phyloP scores from a whole-genome alignment of 1,140 invertebrate genomes.

The Eupristina koningsbergeri region DNA sequence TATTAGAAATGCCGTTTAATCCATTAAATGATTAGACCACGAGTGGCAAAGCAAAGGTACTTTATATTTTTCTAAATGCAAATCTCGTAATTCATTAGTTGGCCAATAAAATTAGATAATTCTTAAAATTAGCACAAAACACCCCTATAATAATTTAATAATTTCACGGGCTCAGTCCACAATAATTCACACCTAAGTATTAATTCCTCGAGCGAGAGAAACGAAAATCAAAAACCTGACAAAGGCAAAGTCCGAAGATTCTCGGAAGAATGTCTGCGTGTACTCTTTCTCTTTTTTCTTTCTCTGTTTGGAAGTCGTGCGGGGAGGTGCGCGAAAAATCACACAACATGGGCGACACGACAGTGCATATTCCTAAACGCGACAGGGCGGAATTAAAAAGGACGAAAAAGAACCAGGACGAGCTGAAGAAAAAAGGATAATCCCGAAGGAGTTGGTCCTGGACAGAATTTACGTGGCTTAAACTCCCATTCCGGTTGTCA shows the following conservation, averaged over 20 bases:
- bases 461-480: not conserved
- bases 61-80: not conserved
- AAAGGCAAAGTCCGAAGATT: slow-evolving; percentile 15
- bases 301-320: not conserved
- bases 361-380: not conserved
- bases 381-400: not conserved
- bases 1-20: not conserved
- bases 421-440: not conserved
- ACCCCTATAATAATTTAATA: not conserved
- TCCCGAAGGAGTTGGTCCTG: not conserved
- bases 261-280: slow-evolving; percentile 18
- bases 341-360: not conserved
- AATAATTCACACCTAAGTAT: slow-evolving; percentile 4
- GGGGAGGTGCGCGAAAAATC: slow-evolving; percentile 31
- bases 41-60: too few species aligned
- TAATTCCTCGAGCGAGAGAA: slow-evolving; percentile 3
- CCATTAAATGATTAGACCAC: not conserved
- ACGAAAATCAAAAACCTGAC: slow-evolving; percentile 26
- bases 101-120: not conserved
- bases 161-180: not conserved
- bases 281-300: not conserved
- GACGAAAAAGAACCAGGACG: not conserved
- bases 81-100: not conserved
- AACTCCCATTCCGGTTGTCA: not conserved
- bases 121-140: not conserved